Percentiles rank a stretch among this genome's conserved stretches.
Evolutionary conservation across 2,888 invertebrate species (phyloP).

Genomic region (Chloromyia formosa): DNA sequence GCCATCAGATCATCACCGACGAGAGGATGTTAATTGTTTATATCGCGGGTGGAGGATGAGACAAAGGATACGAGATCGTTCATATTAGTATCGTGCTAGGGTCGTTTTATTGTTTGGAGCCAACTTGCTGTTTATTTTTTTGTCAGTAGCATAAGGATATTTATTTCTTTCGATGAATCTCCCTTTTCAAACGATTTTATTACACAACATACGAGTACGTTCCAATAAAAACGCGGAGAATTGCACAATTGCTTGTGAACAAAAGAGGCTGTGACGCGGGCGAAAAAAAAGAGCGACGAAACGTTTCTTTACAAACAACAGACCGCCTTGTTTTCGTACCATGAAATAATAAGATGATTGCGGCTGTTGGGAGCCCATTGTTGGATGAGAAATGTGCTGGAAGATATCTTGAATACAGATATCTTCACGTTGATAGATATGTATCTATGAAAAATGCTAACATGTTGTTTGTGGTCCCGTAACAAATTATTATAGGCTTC

Average conservation of each 20-base stretch:
- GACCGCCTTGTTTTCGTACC: constrained; percentile 38
- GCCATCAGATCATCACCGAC: constrained; percentile 8
- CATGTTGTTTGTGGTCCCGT: too few species aligned
- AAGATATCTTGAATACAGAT: too few species aligned
- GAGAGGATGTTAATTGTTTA: constrained; percentile 32
- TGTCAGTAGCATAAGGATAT: background rate
- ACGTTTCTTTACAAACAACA: constrained; percentile 9
- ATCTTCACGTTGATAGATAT: too few species aligned
- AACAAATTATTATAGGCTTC: too few species aligned
- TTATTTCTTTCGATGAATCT: constrained; percentile 12
- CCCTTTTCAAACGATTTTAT: constrained; percentile 3
- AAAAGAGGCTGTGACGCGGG: too few species aligned
- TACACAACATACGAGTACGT: background rate
- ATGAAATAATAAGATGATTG: background rate
- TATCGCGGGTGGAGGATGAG: constrained; percentile 16
- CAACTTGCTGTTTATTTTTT: too few species aligned
- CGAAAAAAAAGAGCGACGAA: background rate
- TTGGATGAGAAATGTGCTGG: too few species aligned
- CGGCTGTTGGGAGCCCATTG: background rate
- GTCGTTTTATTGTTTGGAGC: too few species aligned
- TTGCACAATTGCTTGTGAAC: constrained; percentile 4
- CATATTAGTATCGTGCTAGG: too few species aligned
- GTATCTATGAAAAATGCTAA: too few species aligned
- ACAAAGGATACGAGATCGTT: constrained; percentile 4
- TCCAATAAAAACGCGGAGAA: background rate